A percentile compares a stretch with the other conserved stretches of the same genome.
These are phyloP conservation scores for Pantherophis alleghaniensis DNA, from an alignment of 2,797 vertebrate species.

Conservation along the genomic window DNA sequence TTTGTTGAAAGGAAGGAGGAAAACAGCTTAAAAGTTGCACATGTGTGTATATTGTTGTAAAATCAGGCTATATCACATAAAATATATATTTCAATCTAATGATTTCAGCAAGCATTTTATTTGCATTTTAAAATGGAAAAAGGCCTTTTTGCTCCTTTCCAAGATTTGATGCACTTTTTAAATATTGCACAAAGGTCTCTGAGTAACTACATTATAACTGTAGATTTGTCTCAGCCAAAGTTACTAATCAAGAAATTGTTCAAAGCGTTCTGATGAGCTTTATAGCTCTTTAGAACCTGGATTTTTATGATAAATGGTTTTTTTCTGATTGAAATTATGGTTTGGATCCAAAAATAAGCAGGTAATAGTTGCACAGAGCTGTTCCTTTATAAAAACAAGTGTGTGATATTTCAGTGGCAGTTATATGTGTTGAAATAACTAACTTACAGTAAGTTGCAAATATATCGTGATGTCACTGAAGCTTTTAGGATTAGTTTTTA, in stretches of 20 bases:
- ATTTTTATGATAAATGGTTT: background rate
- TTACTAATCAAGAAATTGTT: background rate
- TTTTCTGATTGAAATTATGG: background rate
- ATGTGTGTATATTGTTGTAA: slow-evolving; percentile 1
- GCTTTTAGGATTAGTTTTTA: background rate
- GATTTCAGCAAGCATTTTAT: background rate
- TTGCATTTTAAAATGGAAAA: background rate
- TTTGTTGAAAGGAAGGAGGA: background rate
- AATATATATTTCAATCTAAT: background rate
- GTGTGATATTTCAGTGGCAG: background rate
- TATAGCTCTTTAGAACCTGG: background rate
- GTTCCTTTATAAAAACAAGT: background rate
- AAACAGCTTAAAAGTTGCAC: background rate
- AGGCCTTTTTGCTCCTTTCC: background rate
- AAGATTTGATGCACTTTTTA: background rate
- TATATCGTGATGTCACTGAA: background rate
- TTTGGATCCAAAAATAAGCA: background rate
- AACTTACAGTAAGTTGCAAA: background rate
- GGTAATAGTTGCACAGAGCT: background rate
- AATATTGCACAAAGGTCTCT: background rate
- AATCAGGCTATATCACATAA: background rate
- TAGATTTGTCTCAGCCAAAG: background rate
- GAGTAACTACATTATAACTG: background rate
- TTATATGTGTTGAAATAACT: background rate
- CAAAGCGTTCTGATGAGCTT: background rate